Evolutionary conservation across 2,888 invertebrate genomes (phyloP).

Genomic region (Torymus auratus): DNA sequence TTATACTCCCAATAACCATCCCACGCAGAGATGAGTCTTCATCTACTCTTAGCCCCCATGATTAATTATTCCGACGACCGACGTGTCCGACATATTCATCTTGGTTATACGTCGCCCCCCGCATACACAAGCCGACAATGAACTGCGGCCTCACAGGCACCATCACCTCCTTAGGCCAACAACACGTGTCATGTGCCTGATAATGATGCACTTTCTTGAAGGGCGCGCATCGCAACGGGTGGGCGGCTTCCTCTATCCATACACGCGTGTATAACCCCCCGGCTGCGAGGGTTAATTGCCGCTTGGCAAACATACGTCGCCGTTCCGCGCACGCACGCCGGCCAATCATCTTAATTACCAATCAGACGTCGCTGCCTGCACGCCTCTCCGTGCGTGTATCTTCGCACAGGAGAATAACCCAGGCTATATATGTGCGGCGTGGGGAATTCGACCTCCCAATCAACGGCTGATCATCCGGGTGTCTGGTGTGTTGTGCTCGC

Average conservation of each 20-base stretch:
- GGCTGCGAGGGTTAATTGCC: slow-evolving; percentile 21
- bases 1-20: too few species aligned
- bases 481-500: background rate
- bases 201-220: slow-evolving; percentile 21
- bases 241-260: background rate
- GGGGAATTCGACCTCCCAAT: slow-evolving; percentile 35
- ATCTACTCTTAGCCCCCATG: too few species aligned
- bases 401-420: background rate
- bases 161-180: slow-evolving; percentile 1
- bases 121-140: background rate
- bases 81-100: too few species aligned
- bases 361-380: slow-evolving; percentile 18
- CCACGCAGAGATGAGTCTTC: too few species aligned
- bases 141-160: background rate
- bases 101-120: too few species aligned
- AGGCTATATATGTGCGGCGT: background rate
- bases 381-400: background rate
- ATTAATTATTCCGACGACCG: too few species aligned
- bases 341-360: slow-evolving; percentile 51
- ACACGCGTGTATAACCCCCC: background rate
- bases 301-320: slow-evolving; percentile 24
- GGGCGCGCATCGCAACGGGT: background rate
- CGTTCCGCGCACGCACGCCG: background rate
- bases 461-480: slow-evolving; percentile 32
- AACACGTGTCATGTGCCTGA: background rate